A percentile compares a stretch with the other conserved stretches of the same genome.
Conservation (phyloP, 2,113 vertebrate genomes). For the Megaleporinus macrocephalus region DNA sequence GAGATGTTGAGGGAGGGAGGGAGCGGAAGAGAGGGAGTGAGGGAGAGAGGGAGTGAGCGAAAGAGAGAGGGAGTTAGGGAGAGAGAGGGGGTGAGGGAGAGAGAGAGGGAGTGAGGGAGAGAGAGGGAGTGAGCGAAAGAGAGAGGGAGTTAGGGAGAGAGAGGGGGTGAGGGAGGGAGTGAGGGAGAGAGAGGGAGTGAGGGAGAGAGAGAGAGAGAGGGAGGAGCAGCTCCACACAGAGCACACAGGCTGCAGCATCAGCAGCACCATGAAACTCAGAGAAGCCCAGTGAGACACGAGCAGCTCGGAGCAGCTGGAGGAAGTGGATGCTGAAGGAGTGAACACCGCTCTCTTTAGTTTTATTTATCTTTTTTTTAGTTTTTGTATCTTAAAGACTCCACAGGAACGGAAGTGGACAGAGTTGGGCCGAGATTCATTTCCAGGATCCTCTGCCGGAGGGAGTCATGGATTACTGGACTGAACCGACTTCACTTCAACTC, state of each 20-base stretch:
- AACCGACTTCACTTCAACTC: conserved; percentile 53
- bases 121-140: too few species aligned
- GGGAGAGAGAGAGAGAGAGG: background rate
- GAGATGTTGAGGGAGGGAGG: too few species aligned
- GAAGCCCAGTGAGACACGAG: conserved; percentile 58
- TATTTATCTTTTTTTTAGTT: background rate
- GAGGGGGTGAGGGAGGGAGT: too few species aligned
- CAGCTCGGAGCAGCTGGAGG: background rate
- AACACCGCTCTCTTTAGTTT: background rate
- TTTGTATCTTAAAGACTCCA: conserved; percentile 18
- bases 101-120: too few species aligned
- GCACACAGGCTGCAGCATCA: conserved; percentile 70
- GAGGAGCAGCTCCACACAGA: conserved; percentile 14
- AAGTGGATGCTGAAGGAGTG: background rate
- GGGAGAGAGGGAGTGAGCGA: too few species aligned
- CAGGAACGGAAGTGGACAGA: conserved; percentile 57
- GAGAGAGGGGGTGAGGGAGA: too few species aligned
- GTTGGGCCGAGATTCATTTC: conserved; percentile 42
- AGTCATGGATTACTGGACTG: conserved; percentile 73
- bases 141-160: too few species aligned
- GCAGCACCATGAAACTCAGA: conserved; percentile 70
- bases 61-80: too few species aligned
- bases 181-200: background rate
- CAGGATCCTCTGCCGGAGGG: conserved; percentile 51
- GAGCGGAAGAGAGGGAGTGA: too few species aligned